Evolutionary conservation across 2,888 invertebrate genomes (phyloP).

Genomic region (Andrena praecox): DNA sequence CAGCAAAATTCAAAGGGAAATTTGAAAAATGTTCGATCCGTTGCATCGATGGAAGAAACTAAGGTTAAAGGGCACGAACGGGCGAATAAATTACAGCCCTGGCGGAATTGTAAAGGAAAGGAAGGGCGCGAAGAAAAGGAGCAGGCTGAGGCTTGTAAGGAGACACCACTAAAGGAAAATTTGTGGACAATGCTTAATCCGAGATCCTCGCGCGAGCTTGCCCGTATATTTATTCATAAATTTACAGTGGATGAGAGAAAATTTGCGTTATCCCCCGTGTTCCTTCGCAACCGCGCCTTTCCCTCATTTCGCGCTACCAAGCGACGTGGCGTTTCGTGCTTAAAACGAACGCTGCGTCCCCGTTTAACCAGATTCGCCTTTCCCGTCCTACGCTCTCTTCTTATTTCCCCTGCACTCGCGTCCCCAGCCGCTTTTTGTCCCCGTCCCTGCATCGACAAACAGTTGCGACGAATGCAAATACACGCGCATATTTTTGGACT

Average conservation of each 20-base stretch:
- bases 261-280: constrained; percentile 42
- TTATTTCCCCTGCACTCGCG: constrained; percentile 5
- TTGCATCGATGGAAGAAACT: background rate
- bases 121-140: background rate
- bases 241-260: constrained; percentile 27
- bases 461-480: constrained; percentile 39
- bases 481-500: constrained; percentile 1
- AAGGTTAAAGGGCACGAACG: background rate
- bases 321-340: constrained; percentile 31
- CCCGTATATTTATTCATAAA: constrained; percentile 40
- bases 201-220: constrained; percentile 15
- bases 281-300: constrained; percentile 11
- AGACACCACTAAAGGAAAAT: constrained; percentile 14
- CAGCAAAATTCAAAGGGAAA: constrained; percentile 25
- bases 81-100: background rate
- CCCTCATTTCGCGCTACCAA: constrained; percentile 25
- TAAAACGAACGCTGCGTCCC: constrained; percentile 41
- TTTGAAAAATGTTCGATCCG: constrained; percentile 13
- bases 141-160: background rate
- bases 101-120: background rate
- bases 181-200: constrained; percentile 19
- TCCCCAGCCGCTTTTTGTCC: constrained; percentile 14
- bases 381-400: constrained; percentile 11
- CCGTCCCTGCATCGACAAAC: constrained; percentile 25
- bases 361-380: constrained; percentile 55